Evolutionary conservation across 1,140 invertebrate species (phyloP).

Genomic region (Drosophila oshimai): DNA sequence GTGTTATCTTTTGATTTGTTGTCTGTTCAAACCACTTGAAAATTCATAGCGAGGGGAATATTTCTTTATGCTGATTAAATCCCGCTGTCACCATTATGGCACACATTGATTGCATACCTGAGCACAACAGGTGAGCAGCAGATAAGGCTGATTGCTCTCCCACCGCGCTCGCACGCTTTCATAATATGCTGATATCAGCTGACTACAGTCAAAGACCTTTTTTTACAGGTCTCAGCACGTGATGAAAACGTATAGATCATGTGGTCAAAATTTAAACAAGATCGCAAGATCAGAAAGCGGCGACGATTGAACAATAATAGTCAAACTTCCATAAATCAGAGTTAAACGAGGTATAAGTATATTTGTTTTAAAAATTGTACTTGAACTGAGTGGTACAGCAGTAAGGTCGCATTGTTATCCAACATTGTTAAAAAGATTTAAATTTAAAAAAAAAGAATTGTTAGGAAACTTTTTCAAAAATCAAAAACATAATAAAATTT

Average conservation of each 20-base stretch:
- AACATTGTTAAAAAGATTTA: too few species aligned
- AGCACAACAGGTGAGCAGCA: constrained; percentile 18
- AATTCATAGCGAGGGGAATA: background rate
- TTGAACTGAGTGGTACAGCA: background rate
- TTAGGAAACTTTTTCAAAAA: too few species aligned
- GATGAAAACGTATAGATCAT: constrained; percentile 46
- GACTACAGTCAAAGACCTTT: constrained; percentile 49
- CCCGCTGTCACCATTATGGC: constrained; percentile 8
- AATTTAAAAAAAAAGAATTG: too few species aligned
- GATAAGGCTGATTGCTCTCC: constrained; percentile 9
- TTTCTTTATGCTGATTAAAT: constrained; percentile 5
- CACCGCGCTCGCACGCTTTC: background rate
- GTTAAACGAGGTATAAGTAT: too few species aligned
- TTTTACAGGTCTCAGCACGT: constrained; percentile 44
- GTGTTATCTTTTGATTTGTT: background rate
- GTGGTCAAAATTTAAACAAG: constrained; percentile 14
- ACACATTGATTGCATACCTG: constrained; percentile 9
- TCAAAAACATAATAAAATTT: too few species aligned
- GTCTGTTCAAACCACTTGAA: background rate
- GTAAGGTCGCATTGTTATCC: too few species aligned
- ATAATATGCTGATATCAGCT: constrained; percentile 19
- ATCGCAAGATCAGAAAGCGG: constrained; percentile 2
- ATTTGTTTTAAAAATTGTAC: background rate
- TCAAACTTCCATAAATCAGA: constrained; percentile 2
- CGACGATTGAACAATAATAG: constrained; percentile 27